Conservation (phyloP, 2,888 invertebrate genomes). For the Venusia cambrica region DNA sequence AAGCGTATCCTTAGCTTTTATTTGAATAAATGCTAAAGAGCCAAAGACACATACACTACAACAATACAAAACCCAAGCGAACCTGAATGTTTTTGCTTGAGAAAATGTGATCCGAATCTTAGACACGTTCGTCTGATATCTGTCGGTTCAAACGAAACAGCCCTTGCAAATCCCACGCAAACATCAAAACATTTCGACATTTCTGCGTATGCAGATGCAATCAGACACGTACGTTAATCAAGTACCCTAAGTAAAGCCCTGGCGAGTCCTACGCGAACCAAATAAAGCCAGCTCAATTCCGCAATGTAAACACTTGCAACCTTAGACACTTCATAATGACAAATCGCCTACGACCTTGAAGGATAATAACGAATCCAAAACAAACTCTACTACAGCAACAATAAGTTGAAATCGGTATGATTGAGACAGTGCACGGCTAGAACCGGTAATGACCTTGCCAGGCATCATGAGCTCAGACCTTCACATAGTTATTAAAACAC, state of each 20-base stretch:
- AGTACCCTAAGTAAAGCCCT: too few relatives aligned
- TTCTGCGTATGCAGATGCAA: too few relatives aligned
- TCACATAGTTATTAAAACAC: slow-evolving; percentile 47
- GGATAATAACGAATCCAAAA: slow-evolving; percentile 32
- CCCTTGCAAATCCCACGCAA: too few relatives aligned
- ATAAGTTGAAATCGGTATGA: slow-evolving; percentile 34
- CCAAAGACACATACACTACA: too few relatives aligned
- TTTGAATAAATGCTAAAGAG: too few relatives aligned
- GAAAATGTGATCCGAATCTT: not conserved
- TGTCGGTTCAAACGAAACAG: too few relatives aligned
- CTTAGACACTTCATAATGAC: slow-evolving; percentile 38
- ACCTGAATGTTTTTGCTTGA: not conserved
- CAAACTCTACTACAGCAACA: slow-evolving; percentile 41
- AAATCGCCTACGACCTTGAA: slow-evolving; percentile 55
- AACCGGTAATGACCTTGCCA: slow-evolving; percentile 63
- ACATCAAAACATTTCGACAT: too few relatives aligned
- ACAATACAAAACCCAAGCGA: too few relatives aligned
- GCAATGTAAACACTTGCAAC: slow-evolving; percentile 43
- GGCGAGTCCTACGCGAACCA: slow-evolving; percentile 26
- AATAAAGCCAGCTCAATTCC: slow-evolving; percentile 30
- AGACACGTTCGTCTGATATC: slow-evolving; percentile 1
- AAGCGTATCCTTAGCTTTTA: slow-evolving; percentile 1
- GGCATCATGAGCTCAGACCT: slow-evolving; percentile 50
- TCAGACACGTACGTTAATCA: too few relatives aligned
- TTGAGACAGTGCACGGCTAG: slow-evolving; percentile 19